A percentile compares a stretch with the other conserved stretches of the same genome.
Conservation (phyloP, 2,888 invertebrate species). For the Brachypalpus laphriformis region DNA sequence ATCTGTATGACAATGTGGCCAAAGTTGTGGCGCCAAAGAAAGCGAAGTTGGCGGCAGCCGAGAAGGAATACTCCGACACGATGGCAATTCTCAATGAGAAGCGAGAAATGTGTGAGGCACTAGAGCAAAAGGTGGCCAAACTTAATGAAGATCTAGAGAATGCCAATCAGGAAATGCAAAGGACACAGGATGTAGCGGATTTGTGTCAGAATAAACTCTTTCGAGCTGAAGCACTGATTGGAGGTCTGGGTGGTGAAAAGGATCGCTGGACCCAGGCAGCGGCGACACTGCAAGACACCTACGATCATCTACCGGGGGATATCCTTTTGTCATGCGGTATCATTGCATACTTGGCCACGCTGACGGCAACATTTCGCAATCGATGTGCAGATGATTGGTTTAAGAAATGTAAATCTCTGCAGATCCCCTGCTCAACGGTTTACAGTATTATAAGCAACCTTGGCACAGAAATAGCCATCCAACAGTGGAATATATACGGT, state of each 20-base stretch:
- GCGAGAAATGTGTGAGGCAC: slow-evolving; percentile 88
- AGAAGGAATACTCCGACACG: slow-evolving; percentile 91
- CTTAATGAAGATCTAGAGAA: slow-evolving; percentile 88
- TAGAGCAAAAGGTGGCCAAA: slow-evolving; percentile 90
- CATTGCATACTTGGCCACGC: slow-evolving; percentile 94
- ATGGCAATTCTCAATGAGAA: slow-evolving; percentile 94
- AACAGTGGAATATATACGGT: slow-evolving; percentile 92
- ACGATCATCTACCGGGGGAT: slow-evolving; percentile 94
- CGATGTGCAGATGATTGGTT: slow-evolving; percentile 89
- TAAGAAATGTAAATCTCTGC: slow-evolving; percentile 85
- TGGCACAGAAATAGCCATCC: slow-evolving; percentile 90
- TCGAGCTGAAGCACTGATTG: slow-evolving; percentile 94
- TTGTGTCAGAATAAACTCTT: slow-evolving; percentile 92
- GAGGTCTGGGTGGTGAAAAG: slow-evolving; percentile 94
- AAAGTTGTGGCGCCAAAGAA: slow-evolving; percentile 94
- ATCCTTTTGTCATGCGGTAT: slow-evolving; percentile 94
- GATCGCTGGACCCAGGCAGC: slow-evolving; percentile 92
- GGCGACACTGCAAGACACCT: slow-evolving; percentile 88
- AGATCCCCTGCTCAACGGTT: slow-evolving; percentile 90
- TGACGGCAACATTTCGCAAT: slow-evolving; percentile 88
- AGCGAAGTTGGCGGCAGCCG: slow-evolving; percentile 90
- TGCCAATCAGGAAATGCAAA: slow-evolving; percentile 91
- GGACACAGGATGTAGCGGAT: slow-evolving; percentile 90
- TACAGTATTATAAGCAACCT: slow-evolving; percentile 90
- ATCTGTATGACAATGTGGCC: slow-evolving; percentile 95